Percentiles rank a stretch among this genome's conserved stretches.
Evolutionary conservation across 2,888 invertebrate genomes (phyloP).

Genomic region (Microplitis manilae): DNA sequence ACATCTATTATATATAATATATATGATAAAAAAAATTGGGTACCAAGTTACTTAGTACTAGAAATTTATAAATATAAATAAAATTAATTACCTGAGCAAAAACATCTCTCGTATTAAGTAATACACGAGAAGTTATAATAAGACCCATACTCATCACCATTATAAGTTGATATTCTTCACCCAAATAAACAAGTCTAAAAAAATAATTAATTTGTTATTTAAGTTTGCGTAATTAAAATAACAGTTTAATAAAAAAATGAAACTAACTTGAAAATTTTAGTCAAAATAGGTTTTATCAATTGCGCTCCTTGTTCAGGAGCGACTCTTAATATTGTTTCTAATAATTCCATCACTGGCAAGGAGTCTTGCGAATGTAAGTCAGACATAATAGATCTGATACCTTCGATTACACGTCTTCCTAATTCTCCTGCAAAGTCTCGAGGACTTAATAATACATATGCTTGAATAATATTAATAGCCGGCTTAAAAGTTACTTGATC

Average conservation of each 20-base stretch:
- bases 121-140: conserved; percentile 83
- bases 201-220: conserved; percentile 25
- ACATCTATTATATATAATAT: too few relatives aligned
- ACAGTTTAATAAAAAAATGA: conserved; percentile 3
- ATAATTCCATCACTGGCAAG: conserved; percentile 81
- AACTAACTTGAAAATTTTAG: conserved; percentile 76
- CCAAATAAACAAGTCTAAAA: conserved; percentile 76
- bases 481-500: conserved; percentile 35
- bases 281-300: conserved; percentile 78
- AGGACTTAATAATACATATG: conserved; percentile 85
- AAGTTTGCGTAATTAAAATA: background rate
- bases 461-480: conserved; percentile 82
- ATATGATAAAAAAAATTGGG: too few relatives aligned
- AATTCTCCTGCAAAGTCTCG: conserved; percentile 83
- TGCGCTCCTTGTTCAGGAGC: conserved; percentile 82
- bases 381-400: conserved; percentile 81
- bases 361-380: conserved; percentile 85
- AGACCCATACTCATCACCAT: conserved; percentile 85
- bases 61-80: too few relatives aligned
- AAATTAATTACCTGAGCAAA: conserved; percentile 63
- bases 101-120: conserved; percentile 76
- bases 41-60: too few relatives aligned
- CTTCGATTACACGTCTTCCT: conserved; percentile 80
- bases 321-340: conserved; percentile 84
- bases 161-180: conserved; percentile 64